Base-by-base conservation (phyloP, 37 sponge, comb jelly and placozoan species). In the Agelas oroides region DNA sequence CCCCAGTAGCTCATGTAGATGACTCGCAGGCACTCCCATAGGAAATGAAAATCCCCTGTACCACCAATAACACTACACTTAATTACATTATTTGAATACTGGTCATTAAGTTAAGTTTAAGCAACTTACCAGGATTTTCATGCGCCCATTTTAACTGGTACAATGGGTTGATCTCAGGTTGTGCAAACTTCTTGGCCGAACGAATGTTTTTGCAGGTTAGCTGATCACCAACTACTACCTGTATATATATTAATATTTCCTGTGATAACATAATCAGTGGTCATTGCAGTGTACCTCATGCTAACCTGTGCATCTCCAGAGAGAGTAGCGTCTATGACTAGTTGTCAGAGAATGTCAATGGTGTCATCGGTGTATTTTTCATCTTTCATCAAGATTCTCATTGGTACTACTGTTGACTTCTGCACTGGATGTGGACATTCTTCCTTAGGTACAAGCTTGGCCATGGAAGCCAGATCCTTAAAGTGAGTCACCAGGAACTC, bases 151-250 rank as follows among this genome's bases (percentile, higher is more conserved):
- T 69, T 5, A 82, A 61, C 39, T 33, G 25, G n/a, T 72, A 3
- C 37, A 28, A 1, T 27, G 24, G 21, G 20, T 82, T 27, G 33
- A 40, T 17, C 23, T 70, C 71, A 70, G 40, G 59, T 16, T 60
- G 63, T 16, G 39, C 21, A 73, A 37, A 53, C 18, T 41, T 24
- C 32, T 36, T 69, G 20, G 33, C 37, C 8, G 76, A 5, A 18
- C 76, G 21, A 5, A 76, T 59, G 28, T 76, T 76, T 25, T 76
- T 76, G 20, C 59, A 37, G 2, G 67, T 82, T 32, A 46, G 30
- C 53, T 82, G 83, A 82, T 82, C 83, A n/a, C 83, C 83, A 53
- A 82, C 39, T 20, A 76, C 73, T 34, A 74, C 73, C 62, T 69
- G 56, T n/a, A 70, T 12, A 46, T 46, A 46, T 46, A 46, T 12